Evolutionary conservation across 2,888 invertebrate genomes (phyloP).

Genomic region (Epistrophella euchroma): DNA sequence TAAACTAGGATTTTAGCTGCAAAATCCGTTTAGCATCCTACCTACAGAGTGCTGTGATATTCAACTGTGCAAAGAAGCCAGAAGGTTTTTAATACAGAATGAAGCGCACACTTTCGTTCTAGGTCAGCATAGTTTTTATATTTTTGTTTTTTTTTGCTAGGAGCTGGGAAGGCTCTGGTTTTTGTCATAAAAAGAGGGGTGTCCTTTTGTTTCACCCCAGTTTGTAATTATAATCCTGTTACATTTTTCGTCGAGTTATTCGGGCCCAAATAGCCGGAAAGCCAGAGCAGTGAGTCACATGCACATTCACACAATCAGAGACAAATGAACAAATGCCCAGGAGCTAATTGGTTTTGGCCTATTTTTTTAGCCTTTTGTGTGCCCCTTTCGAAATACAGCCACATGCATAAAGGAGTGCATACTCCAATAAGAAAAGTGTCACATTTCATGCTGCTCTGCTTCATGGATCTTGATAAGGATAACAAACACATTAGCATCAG

Average conservation of each 20-base stretch:
- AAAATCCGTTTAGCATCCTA: constrained; percentile 35
- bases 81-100: constrained; percentile 12
- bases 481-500: not conserved
- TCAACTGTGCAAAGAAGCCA: constrained; percentile 38
- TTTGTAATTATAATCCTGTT: constrained; percentile 71
- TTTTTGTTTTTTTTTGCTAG: constrained; percentile 15
- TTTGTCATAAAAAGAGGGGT: constrained; percentile 2
- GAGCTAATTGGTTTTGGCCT: constrained; percentile 63
- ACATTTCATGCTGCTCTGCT: constrained; percentile 45
- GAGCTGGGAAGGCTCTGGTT: constrained; percentile 15
- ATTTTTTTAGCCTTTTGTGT: constrained; percentile 20
- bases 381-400: constrained; percentile 33
- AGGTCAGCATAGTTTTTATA: constrained; percentile 49
- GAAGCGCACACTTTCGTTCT: constrained; percentile 49
- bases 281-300: constrained; percentile 4
- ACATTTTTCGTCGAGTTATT: constrained; percentile 47
- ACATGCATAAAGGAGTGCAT: constrained; percentile 21
- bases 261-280: constrained; percentile 41
- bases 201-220: constrained; percentile 37
- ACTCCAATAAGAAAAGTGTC: constrained; percentile 55
- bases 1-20: constrained; percentile 50
- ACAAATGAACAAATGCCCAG: constrained; percentile 55
- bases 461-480: constrained; percentile 39
- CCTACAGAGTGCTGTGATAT: constrained; percentile 19
- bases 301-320: constrained; percentile 29